Evolutionary conservation across 1,140 invertebrate species (phyloP).

Genomic region (Meloidogyne hapla): DNA sequence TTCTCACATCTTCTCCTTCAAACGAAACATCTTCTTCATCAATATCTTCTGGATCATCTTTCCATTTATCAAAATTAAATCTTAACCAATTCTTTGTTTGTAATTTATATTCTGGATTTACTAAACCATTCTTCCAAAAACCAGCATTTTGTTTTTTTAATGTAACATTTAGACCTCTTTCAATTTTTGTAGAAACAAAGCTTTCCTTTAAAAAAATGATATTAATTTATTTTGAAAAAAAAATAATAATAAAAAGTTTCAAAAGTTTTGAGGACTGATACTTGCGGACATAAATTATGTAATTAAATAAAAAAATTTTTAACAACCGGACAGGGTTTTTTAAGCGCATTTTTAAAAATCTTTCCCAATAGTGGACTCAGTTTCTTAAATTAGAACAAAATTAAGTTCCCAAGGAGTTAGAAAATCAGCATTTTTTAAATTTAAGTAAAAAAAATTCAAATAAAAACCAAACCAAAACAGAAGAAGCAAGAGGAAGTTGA

Average conservation of each 20-base stretch:
- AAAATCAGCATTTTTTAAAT: too few species aligned
- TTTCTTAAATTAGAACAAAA: too few species aligned
- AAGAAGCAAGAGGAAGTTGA: background rate
- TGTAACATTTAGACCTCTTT: background rate
- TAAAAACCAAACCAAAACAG: background rate
- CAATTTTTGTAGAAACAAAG: background rate
- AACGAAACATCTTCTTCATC: background rate
- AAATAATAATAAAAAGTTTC: too few species aligned
- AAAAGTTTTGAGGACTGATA: too few species aligned
- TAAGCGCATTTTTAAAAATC: too few species aligned
- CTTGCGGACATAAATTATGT: too few species aligned
- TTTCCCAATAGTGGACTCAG: too few species aligned
- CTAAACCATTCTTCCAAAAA: background rate
- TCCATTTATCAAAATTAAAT: constrained; percentile 6
- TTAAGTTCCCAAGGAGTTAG: too few species aligned
- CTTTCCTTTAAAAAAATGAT: background rate
- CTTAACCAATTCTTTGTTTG: background rate
- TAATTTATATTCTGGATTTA: background rate
- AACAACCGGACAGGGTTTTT: too few species aligned
- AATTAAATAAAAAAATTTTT: too few species aligned
- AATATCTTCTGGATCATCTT: background rate
- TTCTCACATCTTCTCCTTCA: background rate
- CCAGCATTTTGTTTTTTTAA: background rate
- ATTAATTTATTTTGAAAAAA: too few species aligned
- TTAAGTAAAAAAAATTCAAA: background rate